Base-by-base conservation (phyloP, 1,140 invertebrate species). In the Pteromalus puparum region DNA sequence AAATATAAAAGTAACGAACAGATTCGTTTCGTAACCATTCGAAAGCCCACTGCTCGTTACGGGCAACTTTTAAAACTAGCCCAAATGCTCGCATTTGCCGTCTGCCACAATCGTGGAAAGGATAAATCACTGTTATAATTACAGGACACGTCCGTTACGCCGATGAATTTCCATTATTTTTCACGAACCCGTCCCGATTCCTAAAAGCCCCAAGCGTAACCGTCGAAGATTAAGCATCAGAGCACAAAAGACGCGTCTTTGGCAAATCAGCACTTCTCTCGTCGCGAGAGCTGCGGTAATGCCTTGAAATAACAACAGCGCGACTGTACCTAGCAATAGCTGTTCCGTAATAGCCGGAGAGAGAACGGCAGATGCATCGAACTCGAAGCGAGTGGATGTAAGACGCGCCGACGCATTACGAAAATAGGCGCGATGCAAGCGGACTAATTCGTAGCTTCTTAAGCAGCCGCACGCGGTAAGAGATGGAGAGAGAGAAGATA, bases 401-500 rank as follows among this genome's bases (percentile, higher is more conserved):
- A 18, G 53, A 61, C 53, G 53, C 18, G 21, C 53, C 53, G 53
- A 61, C 53, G 74, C 73, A 68, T 48, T 76, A 70, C 38, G 42
- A 83, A 78, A 83, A 67, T 34, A 48, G 61, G 15, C 15, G 21
- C 73, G 10, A 77, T 78, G 79, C 61, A 28, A 72, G 34, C 48
- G 21, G 76, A 79, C 67, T 84, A 84, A 84, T 84, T 79, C 82
- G 42, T 34, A n/a, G 65, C 82, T 76, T 82, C 78, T 65, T 75
- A 61, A 83, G 74, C 84, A 83, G 76, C 53, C 73, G 81, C 34
- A n/a, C 53, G 53, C 21, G 1, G 7, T 75, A 83, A 81, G 76
- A 86, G 89, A 91, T 85, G 86, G 76, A 67, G 79, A 86, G 74
- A 73, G 73, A 81, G 80, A 86, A 87, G 88, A 87, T 89, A 88